phyloP scores from a whole-genome alignment of 2,888 invertebrate genomes.

The Acleris cristana region DNA sequence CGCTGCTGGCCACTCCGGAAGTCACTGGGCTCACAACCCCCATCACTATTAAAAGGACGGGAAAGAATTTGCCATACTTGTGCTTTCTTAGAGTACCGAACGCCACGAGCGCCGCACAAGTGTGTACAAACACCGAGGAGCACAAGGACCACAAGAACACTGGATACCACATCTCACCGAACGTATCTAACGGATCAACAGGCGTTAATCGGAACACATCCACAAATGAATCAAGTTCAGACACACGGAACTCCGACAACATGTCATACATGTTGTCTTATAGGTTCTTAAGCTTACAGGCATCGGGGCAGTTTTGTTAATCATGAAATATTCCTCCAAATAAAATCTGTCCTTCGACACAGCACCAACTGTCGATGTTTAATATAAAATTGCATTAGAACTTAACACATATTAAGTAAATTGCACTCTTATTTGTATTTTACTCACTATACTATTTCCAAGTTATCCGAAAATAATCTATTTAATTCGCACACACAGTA shows the following conservation, averaged over 20 bases:
- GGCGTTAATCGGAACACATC: constrained; percentile 88
- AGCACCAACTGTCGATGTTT: constrained; percentile 20
- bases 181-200: constrained; percentile 86
- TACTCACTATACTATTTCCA: neutral
- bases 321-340: constrained; percentile 46
- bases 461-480: constrained; percentile 5
- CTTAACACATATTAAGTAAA: constrained; percentile 5
- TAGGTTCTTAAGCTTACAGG: constrained; percentile 65
- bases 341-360: constrained; percentile 28
- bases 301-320: constrained; percentile 71
- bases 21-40: constrained; percentile 95
- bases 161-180: constrained; percentile 98
- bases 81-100: constrained; percentile 96
- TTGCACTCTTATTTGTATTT: neutral
- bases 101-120: constrained; percentile 94
- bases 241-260: constrained; percentile 82
- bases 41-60: constrained; percentile 93
- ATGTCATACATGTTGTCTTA: constrained; percentile 83
- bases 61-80: constrained; percentile 97
- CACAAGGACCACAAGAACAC: constrained; percentile 98
- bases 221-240: constrained; percentile 87
- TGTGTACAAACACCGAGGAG: constrained; percentile 96
- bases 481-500: neutral
- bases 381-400: constrained; percentile 11
- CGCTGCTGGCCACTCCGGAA: constrained; percentile 94